Evolutionary conservation across 2,888 invertebrate species (phyloP), one percentile per base, ranked within the genome.

Genomic region (Xanthorhoe spadicearia): DNA sequence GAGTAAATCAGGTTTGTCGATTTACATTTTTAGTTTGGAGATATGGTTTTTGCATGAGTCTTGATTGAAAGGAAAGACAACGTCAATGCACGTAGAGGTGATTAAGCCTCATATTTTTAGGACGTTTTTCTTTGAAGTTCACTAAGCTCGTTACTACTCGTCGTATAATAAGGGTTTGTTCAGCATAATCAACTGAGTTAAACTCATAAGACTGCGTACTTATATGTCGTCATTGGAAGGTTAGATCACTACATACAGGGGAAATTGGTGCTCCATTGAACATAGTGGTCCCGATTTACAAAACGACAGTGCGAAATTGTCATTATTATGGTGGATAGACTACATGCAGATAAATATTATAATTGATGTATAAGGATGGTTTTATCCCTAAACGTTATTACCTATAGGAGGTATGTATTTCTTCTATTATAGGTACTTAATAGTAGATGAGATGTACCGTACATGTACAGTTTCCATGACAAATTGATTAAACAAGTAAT

Each of bases 181-280:
- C 32, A 32, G 32, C 8, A 32, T 32, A 7, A 32, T 32, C 5
- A 5, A 13, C 13, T 43, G 13, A 43, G 38, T 9, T 3, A 13
- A 43, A 0, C 10, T 38, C 17, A 6, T 17, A 17, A 9, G 17
- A 18, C 48, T 52, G 13, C 7, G n/a, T n/a, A n/a, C n/a, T n/a
- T n/a, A n/a, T 15, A 4, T 32, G 15, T 9, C 17, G 17, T 17
- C 35, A 53, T 35, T 10, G 6, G n/a, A 32, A 51, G 50, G 50
- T n/a, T 5, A n/a, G 2, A 18, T 7, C 38, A 5, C 1, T 4
- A 10, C 17, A 48, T 57, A 63, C 52, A 48, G 53, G 59, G 53
- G 59, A 64, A 64, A 64, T 49, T 18, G 51, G 58, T 38, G 18
- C 13, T 64, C 7, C 15, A 52, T 53, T 48, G 17, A 53, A 53